Evolutionary conservation across 2,888 invertebrate genomes (phyloP), one percentile per base, ranked within the genome.

Genomic region (Steinernema scapterisci): DNA sequence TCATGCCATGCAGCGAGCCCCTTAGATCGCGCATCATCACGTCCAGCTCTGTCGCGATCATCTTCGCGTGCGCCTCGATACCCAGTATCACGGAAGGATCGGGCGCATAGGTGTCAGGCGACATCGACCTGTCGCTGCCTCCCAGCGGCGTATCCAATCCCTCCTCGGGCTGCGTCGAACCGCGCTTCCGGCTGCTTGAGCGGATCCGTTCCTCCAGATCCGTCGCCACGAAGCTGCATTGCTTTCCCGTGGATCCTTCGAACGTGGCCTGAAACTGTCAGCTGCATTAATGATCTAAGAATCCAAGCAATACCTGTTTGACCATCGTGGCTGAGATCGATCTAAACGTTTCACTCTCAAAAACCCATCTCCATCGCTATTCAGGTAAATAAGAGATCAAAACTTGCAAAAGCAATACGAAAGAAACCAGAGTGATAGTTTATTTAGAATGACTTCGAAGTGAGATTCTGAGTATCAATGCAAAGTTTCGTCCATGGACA

Each of bases 1-100:
- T 80, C 81, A 86, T 84, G 13, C 85, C 85, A 43, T 82, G 82
- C 7, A 86, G 79, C 0, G 82, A 79, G 16, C 85, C 84, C 74
- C 81, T 44, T 71, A 86, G 78, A 75, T 86, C 86, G 19, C 86
- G 51, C 52, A 86, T 77, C 51, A 83, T 78, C 72, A 80, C 79
- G 72, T 86, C 86, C 51, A 86, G 56, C 74, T 81, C 83, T 5
- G 83, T 79, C 1, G 84, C 82, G 45, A 86, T 85, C 46, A 82
- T 79, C 16, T 80, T 79, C 0, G 86, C 84, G 48, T 85, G 79
- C 7, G 71, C 48, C 72, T 86, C 86, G 44, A 86, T 74, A 19
- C 86, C 86, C 23, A 63, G 72, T 13, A 86, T 76, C 23, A 86
- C 76, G 21, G 25, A 27, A 3, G 80, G 43, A 71, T 80, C 82